phyloP scores from a whole-genome alignment of 2,888 invertebrate genomes.

The Arrhopalites spinosus region DNA sequence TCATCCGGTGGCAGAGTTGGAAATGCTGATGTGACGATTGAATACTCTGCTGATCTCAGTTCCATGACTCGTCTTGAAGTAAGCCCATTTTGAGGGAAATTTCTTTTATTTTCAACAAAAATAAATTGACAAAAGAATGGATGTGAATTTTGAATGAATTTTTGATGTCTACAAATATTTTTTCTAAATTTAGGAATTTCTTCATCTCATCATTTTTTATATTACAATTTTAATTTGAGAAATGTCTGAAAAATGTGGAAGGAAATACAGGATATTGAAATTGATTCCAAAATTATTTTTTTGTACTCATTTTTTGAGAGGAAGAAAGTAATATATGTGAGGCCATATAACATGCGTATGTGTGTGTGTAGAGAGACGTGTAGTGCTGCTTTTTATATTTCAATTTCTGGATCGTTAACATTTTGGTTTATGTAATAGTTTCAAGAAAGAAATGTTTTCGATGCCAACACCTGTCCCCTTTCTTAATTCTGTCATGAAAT shows the following conservation, averaged over 20 bases:
- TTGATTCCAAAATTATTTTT: background rate
- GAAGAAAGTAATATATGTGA: too few relatives aligned
- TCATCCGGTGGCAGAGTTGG: conserved; percentile 76
- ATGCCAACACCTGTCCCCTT: conserved; percentile 46
- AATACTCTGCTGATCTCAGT: conserved; percentile 91
- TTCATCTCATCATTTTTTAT: too few relatives aligned
- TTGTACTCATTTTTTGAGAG: background rate
- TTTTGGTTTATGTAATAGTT: conserved; percentile 33
- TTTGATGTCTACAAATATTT: too few relatives aligned
- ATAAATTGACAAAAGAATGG: too few relatives aligned
- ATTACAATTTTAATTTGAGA: background rate
- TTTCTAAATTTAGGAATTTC: too few relatives aligned
- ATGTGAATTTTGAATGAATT: too few relatives aligned
- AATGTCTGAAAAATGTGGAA: too few relatives aligned
- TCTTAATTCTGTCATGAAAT: conserved; percentile 43
- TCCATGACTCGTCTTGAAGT: conserved; percentile 95
- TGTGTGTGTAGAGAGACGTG: background rate
- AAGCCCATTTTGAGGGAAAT: conserved; percentile 62
- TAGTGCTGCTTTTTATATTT: conserved; percentile 6
- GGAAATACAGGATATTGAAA: background rate
- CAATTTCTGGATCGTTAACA: background rate
- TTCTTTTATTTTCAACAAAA: background rate
- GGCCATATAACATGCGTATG: too few relatives aligned
- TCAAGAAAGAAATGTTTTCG: conserved; percentile 29
- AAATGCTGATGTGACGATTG: conserved; percentile 87